phyloP scores from a whole-genome alignment of 2,888 invertebrate species.

The Caenorhabditis becei region DNA sequence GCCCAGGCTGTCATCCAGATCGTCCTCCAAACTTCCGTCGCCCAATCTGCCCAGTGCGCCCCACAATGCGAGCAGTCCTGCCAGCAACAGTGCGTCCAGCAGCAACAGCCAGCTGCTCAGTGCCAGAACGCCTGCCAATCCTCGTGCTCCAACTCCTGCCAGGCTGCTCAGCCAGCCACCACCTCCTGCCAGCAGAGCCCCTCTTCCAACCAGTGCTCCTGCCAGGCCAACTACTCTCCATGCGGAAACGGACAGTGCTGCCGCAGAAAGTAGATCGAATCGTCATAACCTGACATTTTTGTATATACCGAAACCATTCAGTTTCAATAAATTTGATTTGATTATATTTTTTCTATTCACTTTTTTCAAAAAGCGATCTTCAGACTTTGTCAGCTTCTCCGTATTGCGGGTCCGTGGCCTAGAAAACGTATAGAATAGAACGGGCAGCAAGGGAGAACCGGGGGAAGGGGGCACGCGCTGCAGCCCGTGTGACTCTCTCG shows the following conservation, averaged over 20 bases:
- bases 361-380: neutral
- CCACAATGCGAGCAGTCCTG: slow-evolving; percentile 70
- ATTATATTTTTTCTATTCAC: neutral
- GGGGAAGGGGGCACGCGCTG: neutral
- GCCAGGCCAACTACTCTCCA: slow-evolving; percentile 67
- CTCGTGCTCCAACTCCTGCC: slow-evolving; percentile 65
- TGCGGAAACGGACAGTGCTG: slow-evolving; percentile 72
- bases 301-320: slow-evolving; percentile 54
- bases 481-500: slow-evolving; percentile 15
- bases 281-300: slow-evolving; percentile 28
- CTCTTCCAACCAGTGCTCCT: slow-evolving; percentile 43
- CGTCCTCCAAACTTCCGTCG: slow-evolving; percentile 59
- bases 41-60: slow-evolving; percentile 65
- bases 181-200: slow-evolving; percentile 64
- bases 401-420: slow-evolving; percentile 7
- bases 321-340: slow-evolving; percentile 52
- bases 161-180: slow-evolving; percentile 62
- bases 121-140: slow-evolving; percentile 68
- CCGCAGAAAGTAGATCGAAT: slow-evolving; percentile 62
- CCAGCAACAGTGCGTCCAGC: slow-evolving; percentile 67
- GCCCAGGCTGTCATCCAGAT: slow-evolving; percentile 28
- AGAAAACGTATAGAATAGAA: slow-evolving; percentile 5
- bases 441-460: neutral
- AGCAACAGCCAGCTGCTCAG: slow-evolving; percentile 66
- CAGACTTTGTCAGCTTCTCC: neutral